Evolutionary conservation across 1,140 invertebrate species (phyloP).

Genomic region (Bactericera cockerelli): DNA sequence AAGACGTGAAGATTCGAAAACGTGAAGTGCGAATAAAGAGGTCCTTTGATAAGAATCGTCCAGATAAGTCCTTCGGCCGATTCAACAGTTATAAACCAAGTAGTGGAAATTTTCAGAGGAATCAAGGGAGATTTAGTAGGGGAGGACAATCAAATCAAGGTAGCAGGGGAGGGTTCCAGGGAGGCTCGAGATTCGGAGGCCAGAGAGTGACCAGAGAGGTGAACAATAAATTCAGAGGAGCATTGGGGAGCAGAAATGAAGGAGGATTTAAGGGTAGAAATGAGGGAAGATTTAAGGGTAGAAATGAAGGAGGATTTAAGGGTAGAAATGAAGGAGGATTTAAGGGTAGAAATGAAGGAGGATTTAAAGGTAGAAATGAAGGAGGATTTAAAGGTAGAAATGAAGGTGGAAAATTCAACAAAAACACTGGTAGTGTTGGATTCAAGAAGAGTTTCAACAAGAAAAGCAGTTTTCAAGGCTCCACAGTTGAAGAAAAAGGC

Average conservation of each 20-base stretch:
- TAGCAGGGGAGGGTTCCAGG: neutral
- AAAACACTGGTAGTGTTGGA: neutral
- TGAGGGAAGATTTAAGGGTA: neutral
- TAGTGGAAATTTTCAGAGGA: neutral
- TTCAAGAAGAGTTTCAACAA: neutral
- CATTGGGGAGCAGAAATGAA: neutral
- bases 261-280: neutral
- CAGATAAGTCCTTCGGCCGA: neutral
- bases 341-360: neutral
- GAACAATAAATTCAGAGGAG: neutral
- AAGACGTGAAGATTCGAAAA: constrained; percentile 31
- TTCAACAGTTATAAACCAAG: neutral
- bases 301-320: neutral
- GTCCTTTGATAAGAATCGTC: neutral
- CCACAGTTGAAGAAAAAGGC: neutral
- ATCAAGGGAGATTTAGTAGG: neutral
- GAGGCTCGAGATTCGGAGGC: neutral
- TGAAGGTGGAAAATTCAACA: neutral
- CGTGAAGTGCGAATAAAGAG: constrained; percentile 31
- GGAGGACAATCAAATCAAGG: neutral
- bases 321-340: neutral
- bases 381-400: neutral
- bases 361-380: neutral
- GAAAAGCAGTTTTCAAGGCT: neutral
- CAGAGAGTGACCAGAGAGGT: neutral